These are phyloP conservation scores for Caenorhabditis angaria DNA, from an alignment of 2,888 invertebrate species.

Conservation along the genomic window DNA sequence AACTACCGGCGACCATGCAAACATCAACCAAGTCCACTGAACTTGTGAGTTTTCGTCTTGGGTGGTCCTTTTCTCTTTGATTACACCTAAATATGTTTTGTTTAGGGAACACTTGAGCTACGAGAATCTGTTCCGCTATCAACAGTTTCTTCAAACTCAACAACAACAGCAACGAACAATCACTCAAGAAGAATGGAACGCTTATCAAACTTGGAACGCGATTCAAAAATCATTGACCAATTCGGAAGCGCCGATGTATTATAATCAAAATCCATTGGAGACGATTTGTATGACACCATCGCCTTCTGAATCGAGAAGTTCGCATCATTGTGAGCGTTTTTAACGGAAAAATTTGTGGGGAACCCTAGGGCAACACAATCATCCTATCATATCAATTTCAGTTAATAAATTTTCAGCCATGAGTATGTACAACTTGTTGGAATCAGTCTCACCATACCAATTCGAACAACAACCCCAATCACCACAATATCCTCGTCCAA, in stretches of 20 bases:
- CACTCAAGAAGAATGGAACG: background rate
- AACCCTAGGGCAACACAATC: background rate
- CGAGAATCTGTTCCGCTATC: background rate
- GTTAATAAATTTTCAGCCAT: background rate
- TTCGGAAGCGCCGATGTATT: background rate
- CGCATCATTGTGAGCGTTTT: no score
- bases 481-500: background rate
- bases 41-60: background rate
- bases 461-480: background rate
- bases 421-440: slow-evolving; percentile 6
- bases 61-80: background rate
- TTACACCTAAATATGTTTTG: background rate
- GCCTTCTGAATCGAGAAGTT: background rate
- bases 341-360: background rate
- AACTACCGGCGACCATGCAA: no score
- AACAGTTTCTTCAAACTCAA: background rate
- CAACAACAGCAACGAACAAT: background rate
- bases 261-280: background rate
- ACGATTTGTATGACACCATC: background rate
- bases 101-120: background rate
- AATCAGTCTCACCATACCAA: slow-evolving; percentile 7
- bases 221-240: background rate
- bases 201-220: background rate
- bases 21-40: no score
- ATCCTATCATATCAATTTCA: background rate